These are phyloP conservation scores for Perizoma flavofasciatum DNA, from an alignment of 2,888 invertebrate genomes.

Conservation along the genomic window DNA sequence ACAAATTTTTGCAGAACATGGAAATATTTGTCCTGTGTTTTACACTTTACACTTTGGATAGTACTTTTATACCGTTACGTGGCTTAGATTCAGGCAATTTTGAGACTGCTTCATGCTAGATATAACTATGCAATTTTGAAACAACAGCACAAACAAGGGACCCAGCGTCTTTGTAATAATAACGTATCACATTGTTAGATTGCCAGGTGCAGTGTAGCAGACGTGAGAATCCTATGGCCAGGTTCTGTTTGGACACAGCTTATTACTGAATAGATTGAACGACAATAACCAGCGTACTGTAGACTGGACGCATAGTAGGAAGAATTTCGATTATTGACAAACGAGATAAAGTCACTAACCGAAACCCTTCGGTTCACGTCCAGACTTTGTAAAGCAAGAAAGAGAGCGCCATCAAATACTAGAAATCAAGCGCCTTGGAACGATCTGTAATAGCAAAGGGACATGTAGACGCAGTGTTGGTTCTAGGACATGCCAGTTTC, in stretches of 20 bases:
- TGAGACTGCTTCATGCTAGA: slow-evolving; percentile 12
- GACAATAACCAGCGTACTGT: background rate
- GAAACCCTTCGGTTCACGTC: too few species aligned
- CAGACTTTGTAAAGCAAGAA: too few species aligned
- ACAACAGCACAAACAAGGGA: slow-evolving; percentile 23
- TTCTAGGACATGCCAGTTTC: too few species aligned
- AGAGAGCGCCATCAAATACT: too few species aligned
- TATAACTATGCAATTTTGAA: slow-evolving; percentile 26
- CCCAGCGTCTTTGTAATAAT: slow-evolving; percentile 21
- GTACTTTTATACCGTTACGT: too few species aligned
- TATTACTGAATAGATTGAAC: slow-evolving; percentile 9
- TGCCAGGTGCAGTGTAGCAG: slow-evolving; percentile 50
- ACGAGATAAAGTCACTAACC: background rate
- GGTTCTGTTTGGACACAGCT: slow-evolving; percentile 20
- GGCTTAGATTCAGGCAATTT: background rate
- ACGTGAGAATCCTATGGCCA: slow-evolving; percentile 45
- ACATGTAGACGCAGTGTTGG: too few species aligned
- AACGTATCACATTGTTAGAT: slow-evolving; percentile 46
- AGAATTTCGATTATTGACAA: background rate
- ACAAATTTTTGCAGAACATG: too few species aligned
- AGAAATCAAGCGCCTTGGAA: too few species aligned
- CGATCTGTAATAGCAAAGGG: too few species aligned
- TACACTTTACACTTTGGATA: too few species aligned
- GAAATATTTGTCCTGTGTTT: too few species aligned
- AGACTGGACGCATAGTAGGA: too few species aligned